Base-by-base conservation (phyloP, 2,797 vertebrate species). In the Anisognathus igniventris region DNA sequence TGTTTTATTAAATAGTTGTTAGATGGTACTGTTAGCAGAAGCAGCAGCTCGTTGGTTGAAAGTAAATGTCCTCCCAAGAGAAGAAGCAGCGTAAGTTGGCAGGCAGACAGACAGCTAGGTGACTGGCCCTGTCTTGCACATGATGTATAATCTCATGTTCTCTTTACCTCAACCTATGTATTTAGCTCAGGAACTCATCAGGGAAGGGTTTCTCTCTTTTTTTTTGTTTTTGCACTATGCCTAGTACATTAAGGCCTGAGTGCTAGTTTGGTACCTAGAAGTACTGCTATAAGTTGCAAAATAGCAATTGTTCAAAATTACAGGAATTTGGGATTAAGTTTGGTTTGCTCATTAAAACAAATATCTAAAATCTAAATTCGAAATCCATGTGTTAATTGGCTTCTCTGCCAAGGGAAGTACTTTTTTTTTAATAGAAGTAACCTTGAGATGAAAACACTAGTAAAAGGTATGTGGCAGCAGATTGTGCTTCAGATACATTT, bases 101-200 rank as follows among this genome's bases (percentile, higher is more conserved):
- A 31, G 0, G 0, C 0, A 0, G 51, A 47, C 28, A 10, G 3
- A 33, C 30, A 76, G 20, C 31, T 9, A 27, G 39, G 25, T 70
- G 82, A 90, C 37, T 65, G 40, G 64, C 33, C 28, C 48, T 73
- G 31, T 24, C 60, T 72, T 37, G 44, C 60, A 56, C 25, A 12
- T 20, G n/a, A 33, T 54, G 39, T 61, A 45, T 42, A 68, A 75
- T 54, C 35, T 61, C 50, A 33, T 14, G 14, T 19, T 91, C 28
- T 40, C 53, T 79, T 92, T 76, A 62, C 78, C 28, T 71, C 10
- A 9, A 3, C 21, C 31, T 28, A 15, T 25, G 67, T 78, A 27
- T 65, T 85, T 82, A 75, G 19, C 64, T 92, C 37, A 70, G 60
- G 60, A 83, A 40, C 33, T 58, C 60, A 62, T 22, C 45, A 65